These are phyloP conservation scores for Casuarius casuarius DNA, from an alignment of 2,113 vertebrate genomes.

Conservation along the genomic window DNA sequence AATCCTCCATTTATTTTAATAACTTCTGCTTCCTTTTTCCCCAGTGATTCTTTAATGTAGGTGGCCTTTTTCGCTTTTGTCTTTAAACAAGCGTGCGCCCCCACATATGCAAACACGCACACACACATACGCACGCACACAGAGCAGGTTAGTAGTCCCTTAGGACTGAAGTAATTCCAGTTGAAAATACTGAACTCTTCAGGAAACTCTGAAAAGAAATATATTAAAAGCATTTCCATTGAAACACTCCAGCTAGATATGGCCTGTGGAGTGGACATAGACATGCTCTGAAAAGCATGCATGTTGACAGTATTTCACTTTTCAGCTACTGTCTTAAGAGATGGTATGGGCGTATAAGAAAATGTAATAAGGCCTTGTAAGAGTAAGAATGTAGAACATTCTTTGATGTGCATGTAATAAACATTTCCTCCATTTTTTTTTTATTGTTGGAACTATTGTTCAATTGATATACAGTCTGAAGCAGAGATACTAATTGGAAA, in stretches of 20 bases:
- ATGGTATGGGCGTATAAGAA: fast-evolving
- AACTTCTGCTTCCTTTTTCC: not conserved
- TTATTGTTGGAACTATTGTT: not conserved
- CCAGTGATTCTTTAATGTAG: not conserved
- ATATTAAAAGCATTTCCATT: not conserved
- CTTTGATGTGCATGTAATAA: not conserved
- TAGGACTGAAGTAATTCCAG: not conserved
- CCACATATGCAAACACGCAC: no score
- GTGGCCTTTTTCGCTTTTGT: not conserved
- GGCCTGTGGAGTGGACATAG: fast-evolving
- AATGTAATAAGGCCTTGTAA: not conserved
- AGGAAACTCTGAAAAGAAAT: not conserved
- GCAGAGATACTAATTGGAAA: not conserved
- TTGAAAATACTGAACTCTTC: not conserved
- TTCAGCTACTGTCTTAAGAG: not conserved
- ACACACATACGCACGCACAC: no score
- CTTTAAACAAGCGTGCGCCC: no score
- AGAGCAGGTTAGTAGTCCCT: not conserved
- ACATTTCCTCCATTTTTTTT: not conserved
- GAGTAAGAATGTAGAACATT: not conserved
- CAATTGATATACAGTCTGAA: not conserved
- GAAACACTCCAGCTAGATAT: not conserved
- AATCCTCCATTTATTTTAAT: not conserved
- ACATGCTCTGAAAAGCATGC: not conserved
- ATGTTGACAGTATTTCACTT: not conserved